Evolutionary conservation across 2,888 invertebrate genomes (phyloP), one percentile per base, ranked within the genome.

Genomic region (Mongoloraphidia duomilia): DNA sequence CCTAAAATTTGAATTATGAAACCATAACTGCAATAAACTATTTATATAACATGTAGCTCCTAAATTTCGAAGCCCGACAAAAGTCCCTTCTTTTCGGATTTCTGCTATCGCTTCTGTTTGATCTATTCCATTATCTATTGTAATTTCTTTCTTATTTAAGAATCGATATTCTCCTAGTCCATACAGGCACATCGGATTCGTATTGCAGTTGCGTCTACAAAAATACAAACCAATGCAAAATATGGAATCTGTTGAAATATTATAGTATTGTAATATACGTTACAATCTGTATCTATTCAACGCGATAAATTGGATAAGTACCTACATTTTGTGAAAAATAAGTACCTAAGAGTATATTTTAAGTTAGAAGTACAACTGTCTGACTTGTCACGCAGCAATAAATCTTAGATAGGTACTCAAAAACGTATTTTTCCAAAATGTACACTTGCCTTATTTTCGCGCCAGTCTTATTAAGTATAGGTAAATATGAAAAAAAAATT

Each of bases 11-110:
- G 71, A 68, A 59, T 78, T 79, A 58, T 79, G 79, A 60, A 75
- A 79, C 77, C 77, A 78, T 36, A 78, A 65, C 65, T 79, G 72
- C 46, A 79, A 68, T 48, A 78, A 69, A 55, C 78, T 77, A 61
- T 80, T 80, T 6, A 79, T 76, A 59, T 80, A 80, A 60, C 79
- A 80, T 1, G 79, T 80, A 11, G 78, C 78, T 45, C 80, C 79
- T 36, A 79, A 65, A 63, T 79, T 79, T 63, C 75, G 74, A 50
- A 79, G 61, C 2, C 79, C 79, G 14, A 75, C 76, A 61, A 73
- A 76, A 41, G 67, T 64, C 1, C 65, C 67, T n/a, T 68, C 66
- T 52, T 65, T 63, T 9, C 73, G 60, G 33, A 66, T 52, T 56
- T 65, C 65, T 1, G 59, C 58, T 12, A 66, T 53, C 41, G 63